These are phyloP conservation scores for Sinohyriopsis cumingii DNA, from an alignment of 2,888 invertebrate species.

Conservation along the genomic window DNA sequence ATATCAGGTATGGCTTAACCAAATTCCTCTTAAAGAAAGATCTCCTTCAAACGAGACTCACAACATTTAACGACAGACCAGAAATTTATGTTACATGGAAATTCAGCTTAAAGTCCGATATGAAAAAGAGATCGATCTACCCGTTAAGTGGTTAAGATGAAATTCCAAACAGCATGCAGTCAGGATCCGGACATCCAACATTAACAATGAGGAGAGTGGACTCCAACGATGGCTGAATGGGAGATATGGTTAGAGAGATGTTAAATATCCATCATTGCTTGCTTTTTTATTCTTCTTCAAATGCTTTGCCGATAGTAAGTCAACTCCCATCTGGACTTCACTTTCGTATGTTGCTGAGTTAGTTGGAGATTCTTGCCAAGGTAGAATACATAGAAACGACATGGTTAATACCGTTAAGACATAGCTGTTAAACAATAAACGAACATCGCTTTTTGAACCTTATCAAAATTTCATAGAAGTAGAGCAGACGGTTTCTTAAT, in stretches of 20 bases:
- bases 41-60: too few species aligned
- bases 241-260: conserved; percentile 16
- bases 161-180: conserved; percentile 12
- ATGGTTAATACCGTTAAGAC: neutral
- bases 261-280: conserved; percentile 5
- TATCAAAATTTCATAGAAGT: neutral
- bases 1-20: too few species aligned
- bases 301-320: conserved; percentile 5
- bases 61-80: too few species aligned
- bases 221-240: conserved; percentile 14
- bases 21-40: too few species aligned
- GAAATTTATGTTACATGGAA: conserved; percentile 16
- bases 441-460: neutral
- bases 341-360: conserved; percentile 7
- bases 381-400: conserved; percentile 11
- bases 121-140: conserved; percentile 20
- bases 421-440: too few species aligned
- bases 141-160: conserved; percentile 25
- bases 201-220: conserved; percentile 5
- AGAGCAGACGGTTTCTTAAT: too few species aligned
- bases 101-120: conserved; percentile 13
- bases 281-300: conserved; percentile 12
- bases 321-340: conserved; percentile 13
- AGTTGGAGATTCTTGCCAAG: neutral
- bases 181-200: conserved; percentile 19